These are phyloP conservation scores for Eueides isabella DNA, from an alignment of 1,140 invertebrate species.

Conservation along the genomic window DNA sequence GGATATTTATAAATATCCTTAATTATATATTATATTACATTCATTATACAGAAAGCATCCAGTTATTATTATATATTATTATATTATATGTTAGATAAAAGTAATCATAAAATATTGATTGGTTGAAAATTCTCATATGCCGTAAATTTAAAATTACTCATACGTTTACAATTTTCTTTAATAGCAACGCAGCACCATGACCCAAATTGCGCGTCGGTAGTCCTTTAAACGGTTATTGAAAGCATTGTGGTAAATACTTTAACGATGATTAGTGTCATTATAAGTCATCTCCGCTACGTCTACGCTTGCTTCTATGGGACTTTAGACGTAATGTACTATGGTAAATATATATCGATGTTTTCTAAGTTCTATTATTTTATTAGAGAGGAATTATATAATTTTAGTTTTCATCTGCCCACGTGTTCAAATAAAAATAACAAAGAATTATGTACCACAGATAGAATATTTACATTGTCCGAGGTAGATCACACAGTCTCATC, in stretches of 20 bases:
- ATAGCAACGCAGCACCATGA: slow-evolving; percentile 28
- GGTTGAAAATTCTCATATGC: background rate
- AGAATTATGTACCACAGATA: too few relatives aligned
- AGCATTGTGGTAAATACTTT: slow-evolving; percentile 31
- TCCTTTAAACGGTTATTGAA: slow-evolving; percentile 37
- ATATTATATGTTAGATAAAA: background rate
- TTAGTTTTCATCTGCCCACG: too few relatives aligned
- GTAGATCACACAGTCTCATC: too few relatives aligned
- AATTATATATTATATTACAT: too few relatives aligned
- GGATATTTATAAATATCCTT: too few relatives aligned
- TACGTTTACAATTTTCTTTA: slow-evolving; percentile 27
- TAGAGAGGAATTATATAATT: too few relatives aligned
- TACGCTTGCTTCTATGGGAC: background rate
- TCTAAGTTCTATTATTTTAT: too few relatives aligned
- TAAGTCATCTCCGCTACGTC: slow-evolving; percentile 20
- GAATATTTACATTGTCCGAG: too few relatives aligned
- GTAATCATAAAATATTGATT: background rate
- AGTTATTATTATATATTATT: too few relatives aligned
- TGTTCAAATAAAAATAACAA: too few relatives aligned
- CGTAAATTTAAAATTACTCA: slow-evolving; percentile 18
- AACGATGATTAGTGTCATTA: slow-evolving; percentile 35
- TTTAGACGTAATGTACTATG: background rate
- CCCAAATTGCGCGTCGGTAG: slow-evolving; percentile 29
- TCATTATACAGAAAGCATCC: too few relatives aligned
- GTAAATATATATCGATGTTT: too few relatives aligned